These are phyloP conservation scores for Tragelaphus oryx DNA, from an alignment of 2,797 vertebrate genomes.

Conservation along the genomic window DNA sequence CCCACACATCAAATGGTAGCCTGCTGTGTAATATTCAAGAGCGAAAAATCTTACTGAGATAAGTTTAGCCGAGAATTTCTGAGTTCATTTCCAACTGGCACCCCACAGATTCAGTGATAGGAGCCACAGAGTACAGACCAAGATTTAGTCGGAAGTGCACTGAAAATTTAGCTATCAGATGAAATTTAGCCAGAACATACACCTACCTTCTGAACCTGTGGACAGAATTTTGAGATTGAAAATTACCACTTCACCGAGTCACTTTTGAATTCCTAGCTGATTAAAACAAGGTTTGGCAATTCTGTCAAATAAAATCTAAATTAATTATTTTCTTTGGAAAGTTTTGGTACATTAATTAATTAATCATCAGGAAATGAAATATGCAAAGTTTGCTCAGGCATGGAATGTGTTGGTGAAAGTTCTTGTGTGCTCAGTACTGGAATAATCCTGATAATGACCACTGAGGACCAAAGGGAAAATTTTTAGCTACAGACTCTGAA, in stretches of 20 bases:
- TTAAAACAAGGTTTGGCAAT: neutral
- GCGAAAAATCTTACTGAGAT: slow-evolving; percentile 67
- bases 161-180: slow-evolving; percentile 72
- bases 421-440: neutral
- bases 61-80: slow-evolving; percentile 70
- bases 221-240: slow-evolving; percentile 5
- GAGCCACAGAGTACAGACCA: slow-evolving; percentile 63
- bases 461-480: neutral
- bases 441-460: neutral
- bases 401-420: neutral
- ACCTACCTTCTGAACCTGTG: slow-evolving; percentile 69
- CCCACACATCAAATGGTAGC: neutral
- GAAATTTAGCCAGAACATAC: slow-evolving; percentile 71
- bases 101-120: slow-evolving; percentile 60
- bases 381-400: neutral
- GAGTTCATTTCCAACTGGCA: slow-evolving; percentile 55
- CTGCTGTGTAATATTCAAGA: slow-evolving; percentile 42
- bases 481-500: neutral
- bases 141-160: slow-evolving; percentile 58
- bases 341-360: neutral
- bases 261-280: neutral
- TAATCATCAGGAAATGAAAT: neutral
- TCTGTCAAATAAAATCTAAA: neutral
- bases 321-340: neutral
- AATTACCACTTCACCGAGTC: neutral